Base-by-base conservation (phyloP, 2,888 invertebrate genomes). In the Azorinus chamasolen region DNA sequence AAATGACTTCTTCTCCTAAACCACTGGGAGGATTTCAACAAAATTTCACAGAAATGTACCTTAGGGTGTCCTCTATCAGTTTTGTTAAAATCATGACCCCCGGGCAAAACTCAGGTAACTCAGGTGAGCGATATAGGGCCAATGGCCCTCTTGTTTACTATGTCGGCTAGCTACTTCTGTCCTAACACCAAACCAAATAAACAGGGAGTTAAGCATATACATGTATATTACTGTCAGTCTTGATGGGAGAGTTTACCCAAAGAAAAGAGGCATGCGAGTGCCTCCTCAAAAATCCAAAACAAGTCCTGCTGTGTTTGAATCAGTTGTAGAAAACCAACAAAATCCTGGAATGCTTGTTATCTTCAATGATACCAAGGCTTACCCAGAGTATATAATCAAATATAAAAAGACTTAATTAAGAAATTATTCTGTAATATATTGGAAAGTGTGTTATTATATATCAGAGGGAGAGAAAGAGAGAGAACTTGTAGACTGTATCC, bases 301-400 rank as follows among this genome's bases (percentile, higher is more conserved):
- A 10, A 50, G 41, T 37, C 12, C 24, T 14, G 46, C 69, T 24
- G 68, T 79, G 45, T 90, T 77, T 73, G 89, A 91, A 61, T 87
- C 88, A 22, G 85, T 85, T 4, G 83, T 83, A 5, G 84, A 87
- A 55, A 80, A 85, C 62, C 51, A 58, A 2, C 20, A n/a, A 0
- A 64, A 53, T 18, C 82, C 84, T 20, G 18, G 46, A 2, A 90
- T 91, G 55, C 90, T 83, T 76, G 83, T 91, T 18, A 86, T 90
- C 16, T 91, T 89, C 64, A 78, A 87, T 74, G 91, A 91, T 66
- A 83, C 86, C 0, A 88, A 88, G 43, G 89, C 89, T 1, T 91
- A 90, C 65, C 90, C 91, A 8, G 86, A 87, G 46, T 89, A 90
- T 69, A 63, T 91, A 24, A 85, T 91, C 22, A 85, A 83, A 5